phyloP scores from a whole-genome alignment of 2,113 vertebrate genomes.

The Bungarus multicinctus region DNA sequence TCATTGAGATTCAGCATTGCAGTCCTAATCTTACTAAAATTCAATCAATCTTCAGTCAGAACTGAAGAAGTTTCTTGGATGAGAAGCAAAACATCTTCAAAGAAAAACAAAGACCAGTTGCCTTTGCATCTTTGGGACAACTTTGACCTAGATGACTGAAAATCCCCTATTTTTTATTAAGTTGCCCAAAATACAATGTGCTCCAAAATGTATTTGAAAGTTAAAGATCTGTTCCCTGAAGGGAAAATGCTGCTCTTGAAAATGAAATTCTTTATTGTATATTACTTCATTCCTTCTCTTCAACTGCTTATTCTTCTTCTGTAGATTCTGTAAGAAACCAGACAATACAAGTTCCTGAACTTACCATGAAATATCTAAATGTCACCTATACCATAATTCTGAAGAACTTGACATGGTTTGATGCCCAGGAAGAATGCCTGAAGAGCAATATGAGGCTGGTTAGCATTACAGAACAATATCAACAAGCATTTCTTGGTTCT shows the following conservation, averaged over 20 bases:
- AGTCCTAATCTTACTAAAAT: neutral
- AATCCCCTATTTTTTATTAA: neutral
- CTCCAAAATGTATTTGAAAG: neutral
- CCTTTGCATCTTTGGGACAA: neutral
- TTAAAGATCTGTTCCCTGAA: neutral
- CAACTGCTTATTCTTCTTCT: slow-evolving; percentile 32
- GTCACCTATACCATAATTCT: slow-evolving; percentile 79
- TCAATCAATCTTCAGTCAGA: neutral
- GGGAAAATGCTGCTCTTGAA: slow-evolving; percentile 6
- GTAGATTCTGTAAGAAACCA: slow-evolving; percentile 48
- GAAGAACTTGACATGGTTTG: slow-evolving; percentile 82
- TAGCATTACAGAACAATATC: slow-evolving; percentile 80
- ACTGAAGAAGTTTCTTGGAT: neutral
- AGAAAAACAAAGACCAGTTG: neutral
- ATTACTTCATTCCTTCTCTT: neutral
- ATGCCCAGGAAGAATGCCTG: slow-evolving; percentile 76
- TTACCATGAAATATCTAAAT: slow-evolving; percentile 67
- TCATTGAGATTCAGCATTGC: neutral
- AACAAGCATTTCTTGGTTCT: slow-evolving; percentile 82
- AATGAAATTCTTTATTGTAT: neutral
- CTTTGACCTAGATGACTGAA: neutral
- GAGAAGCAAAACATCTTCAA: neutral
- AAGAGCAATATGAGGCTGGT: slow-evolving; percentile 76
- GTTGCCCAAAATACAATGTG: neutral
- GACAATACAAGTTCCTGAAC: slow-evolving; percentile 46